These are phyloP conservation scores for Morinoia aosen DNA, from an alignment of 2,888 invertebrate species.

Conservation along the genomic window DNA sequence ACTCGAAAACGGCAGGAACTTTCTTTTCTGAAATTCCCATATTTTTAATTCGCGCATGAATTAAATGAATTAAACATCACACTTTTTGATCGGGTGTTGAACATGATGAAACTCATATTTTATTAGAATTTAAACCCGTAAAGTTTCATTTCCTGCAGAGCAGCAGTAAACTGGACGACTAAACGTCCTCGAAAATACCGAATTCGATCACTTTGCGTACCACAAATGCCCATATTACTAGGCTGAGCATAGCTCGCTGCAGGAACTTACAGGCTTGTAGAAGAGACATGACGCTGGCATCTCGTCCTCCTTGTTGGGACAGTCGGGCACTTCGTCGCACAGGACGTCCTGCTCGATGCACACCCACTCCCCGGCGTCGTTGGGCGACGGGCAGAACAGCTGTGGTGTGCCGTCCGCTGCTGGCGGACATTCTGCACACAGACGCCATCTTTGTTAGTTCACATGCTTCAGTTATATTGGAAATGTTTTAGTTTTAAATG, in stretches of 20 bases:
- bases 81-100: no score
- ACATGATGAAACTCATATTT: not conserved
- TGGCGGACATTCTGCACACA: constrained; percentile 58
- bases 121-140: not conserved
- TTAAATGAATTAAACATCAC: not conserved
- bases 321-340: constrained; percentile 62
- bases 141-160: not conserved
- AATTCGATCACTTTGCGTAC: not conserved
- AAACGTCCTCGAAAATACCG: not conserved
- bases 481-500: not conserved
- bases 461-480: not conserved
- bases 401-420: constrained; percentile 55
- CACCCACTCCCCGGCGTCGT: constrained; percentile 46
- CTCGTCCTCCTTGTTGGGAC: constrained; percentile 63
- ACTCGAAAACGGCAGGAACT: not conserved
- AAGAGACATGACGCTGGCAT: constrained; percentile 63
- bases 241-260: not conserved
- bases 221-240: no score
- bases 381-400: constrained; percentile 62
- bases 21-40: not conserved
- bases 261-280: constrained; percentile 58
- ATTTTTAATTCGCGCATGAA: not conserved
- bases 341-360: constrained; percentile 60
- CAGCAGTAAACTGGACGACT: not conserved
- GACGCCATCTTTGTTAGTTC: not conserved